Conservation (phyloP, 2,888 invertebrate genomes). For the Physocephala rufipes region DNA sequence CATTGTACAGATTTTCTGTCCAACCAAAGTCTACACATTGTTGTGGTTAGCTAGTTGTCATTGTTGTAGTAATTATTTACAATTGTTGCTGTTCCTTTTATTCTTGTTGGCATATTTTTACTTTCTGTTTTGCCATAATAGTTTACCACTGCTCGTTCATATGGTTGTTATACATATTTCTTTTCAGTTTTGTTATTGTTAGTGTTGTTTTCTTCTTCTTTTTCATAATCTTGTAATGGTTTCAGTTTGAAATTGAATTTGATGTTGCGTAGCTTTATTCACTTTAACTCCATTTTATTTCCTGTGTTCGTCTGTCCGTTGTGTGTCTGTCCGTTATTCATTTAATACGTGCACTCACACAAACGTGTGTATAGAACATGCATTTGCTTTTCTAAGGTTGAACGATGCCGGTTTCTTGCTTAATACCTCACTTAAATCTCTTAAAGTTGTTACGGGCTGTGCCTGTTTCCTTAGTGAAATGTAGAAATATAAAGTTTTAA, state of each 20-base stretch:
- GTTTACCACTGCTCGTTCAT: too few relatives aligned
- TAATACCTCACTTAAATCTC: neutral
- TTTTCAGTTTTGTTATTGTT: too few relatives aligned
- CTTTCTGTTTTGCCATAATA: too few relatives aligned
- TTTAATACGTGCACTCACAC: too few relatives aligned
- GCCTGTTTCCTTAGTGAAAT: too few relatives aligned
- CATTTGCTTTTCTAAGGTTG: neutral
- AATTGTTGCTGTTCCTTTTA: neutral
- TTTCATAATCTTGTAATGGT: neutral
- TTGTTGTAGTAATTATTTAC: neutral
- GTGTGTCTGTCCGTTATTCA: too few relatives aligned
- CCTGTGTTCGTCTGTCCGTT: too few relatives aligned
- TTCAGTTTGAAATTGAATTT: slow-evolving; percentile 8
- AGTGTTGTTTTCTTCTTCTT: neutral
- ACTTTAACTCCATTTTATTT: neutral
- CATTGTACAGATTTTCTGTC: too few relatives aligned
- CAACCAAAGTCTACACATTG: neutral
- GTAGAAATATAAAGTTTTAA: neutral
- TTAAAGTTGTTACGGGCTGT: slow-evolving; percentile 2
- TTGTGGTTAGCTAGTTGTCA: neutral
- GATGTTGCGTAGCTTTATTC: slow-evolving; percentile 6
- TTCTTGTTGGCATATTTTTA: neutral
- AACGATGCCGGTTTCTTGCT: neutral
- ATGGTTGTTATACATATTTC: too few relatives aligned
- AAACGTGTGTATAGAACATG: too few relatives aligned